Evolutionary conservation across 2,888 invertebrate genomes (phyloP).

Genomic region (Conus canariensis): DNA sequence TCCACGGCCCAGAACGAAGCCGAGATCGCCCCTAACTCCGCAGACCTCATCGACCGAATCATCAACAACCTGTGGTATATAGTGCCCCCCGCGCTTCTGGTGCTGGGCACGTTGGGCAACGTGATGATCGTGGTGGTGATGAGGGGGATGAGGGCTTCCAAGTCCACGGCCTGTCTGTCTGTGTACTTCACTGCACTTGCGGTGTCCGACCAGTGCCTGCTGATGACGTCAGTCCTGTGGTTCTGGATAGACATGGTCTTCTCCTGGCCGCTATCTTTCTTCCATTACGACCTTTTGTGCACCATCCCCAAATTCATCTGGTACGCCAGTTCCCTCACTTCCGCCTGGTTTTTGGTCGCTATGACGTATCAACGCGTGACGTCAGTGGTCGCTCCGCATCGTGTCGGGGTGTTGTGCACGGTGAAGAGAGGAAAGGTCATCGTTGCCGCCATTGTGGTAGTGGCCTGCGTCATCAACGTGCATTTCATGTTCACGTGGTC

Average conservation of each 20-base stretch:
- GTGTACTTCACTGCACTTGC: background rate
- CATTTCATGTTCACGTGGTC: background rate
- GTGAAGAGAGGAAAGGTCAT: background rate
- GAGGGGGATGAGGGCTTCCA: background rate
- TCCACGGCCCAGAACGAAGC: too few species aligned
- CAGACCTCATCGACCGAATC: background rate
- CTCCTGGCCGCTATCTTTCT: background rate
- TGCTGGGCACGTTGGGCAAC: too few species aligned
- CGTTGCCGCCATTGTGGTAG: background rate
- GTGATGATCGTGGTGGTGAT: too few species aligned
- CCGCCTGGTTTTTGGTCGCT: constrained; percentile 1
- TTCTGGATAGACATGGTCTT: background rate
- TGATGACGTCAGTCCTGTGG: background rate
- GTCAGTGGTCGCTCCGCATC: background rate
- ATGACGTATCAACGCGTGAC: constrained; percentile 10
- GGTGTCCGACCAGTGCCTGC: background rate
- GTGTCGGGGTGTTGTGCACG: background rate
- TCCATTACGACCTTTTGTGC: background rate
- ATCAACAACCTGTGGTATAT: background rate
- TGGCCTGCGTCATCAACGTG: background rate
- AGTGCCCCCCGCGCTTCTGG: background rate
- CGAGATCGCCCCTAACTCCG: background rate
- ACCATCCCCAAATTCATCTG: background rate
- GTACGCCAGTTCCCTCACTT: background rate
- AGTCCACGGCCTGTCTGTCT: constrained; percentile 1